Base-by-base conservation (phyloP, 2,888 invertebrate genomes). In the Noctua fimbriata region DNA sequence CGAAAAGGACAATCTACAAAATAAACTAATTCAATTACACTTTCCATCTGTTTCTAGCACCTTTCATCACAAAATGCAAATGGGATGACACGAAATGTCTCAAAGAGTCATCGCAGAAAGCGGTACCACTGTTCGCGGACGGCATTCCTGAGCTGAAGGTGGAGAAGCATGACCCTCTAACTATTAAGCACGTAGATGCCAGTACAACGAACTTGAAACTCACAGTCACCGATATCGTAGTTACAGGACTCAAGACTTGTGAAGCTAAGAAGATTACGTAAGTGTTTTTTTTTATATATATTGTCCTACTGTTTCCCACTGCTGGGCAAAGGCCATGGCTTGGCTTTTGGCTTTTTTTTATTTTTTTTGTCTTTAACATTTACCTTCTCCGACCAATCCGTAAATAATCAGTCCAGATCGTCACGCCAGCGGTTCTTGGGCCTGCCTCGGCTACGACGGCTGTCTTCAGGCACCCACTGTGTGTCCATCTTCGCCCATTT, bases 141-240 rank as follows among this genome's bases (percentile, higher is more conserved):
- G 95, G 95, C 1, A 81, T 94, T 0, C 92, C 94, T 5, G 92
- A 94, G 21, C 86, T 90, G 2, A 89, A 91, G 0, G 90, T 95
- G 0, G 86, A 91, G 0, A 36, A 63, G 0, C 32, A 92, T n/a
- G 95, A 95, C n/a, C 95, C 95, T 0, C 32, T 94, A 0, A 6
- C 73, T 0, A 82, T 94, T 5, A 90, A 93, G 52, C 76, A 76
- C 5, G 85, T 95, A 3, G 93, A 95, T 78, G 93, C 94, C 14
- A 93, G 92, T 65, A 83, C 92, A 6, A 76, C 88, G 0, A 89
- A 89, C 44, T 78, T 95, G 49, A 92, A 93, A 18, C 87, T 95
- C 9, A 77, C 86, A 0, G 75, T 95, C 7, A 89, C 79, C 0
- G 91, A 95, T 76, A 63, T 91, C 4, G 89, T 87, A 0, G 78